Evolutionary conservation across 1,140 invertebrate genomes (phyloP), one percentile per base, ranked within the genome.

Genomic region (Lepidurus arcticus): DNA sequence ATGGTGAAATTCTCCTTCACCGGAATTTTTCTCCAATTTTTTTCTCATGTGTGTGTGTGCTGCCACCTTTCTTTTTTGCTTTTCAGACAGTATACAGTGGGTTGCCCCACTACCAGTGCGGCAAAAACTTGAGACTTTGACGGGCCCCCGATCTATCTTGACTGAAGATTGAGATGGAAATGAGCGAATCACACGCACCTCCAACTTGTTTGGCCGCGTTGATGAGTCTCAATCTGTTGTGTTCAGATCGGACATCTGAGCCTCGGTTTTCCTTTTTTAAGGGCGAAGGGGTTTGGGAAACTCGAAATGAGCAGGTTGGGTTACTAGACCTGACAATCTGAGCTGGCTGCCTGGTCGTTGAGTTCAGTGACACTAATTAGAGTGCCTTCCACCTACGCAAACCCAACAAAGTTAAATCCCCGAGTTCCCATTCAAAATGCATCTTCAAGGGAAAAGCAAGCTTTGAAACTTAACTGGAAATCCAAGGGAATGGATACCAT

Each of bases 291-390:
- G 34, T 34, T 34, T 34, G 34, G 53, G 16, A 16, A 65, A n/a
- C 53, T 13, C 21, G 7, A 65, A 65, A 65, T 65, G 21, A 65
- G 53, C 53, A 16, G 53, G 53, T 65, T 65, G 53, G 53, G 16
- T 65, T 65, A 65, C 21, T 65, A 65, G 53, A 65, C 53, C 53
- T 65, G 53, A 65, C 53, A 65, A 65, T 65, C 53, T 65, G 6
- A 65, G 6, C 53, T 65, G 53, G 21, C 53, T 65, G 53, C 16
- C 16, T 7, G 6, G 16, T 21, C 53, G 8, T 21, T n/a, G 21
- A 65, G 53, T 65, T n/a, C 53, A 21, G 8, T 6, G 45, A 47
- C 45, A 47, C 16, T 47, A 47, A 65, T 21, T 65, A 16, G 16
- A 65, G 53, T 21, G 16, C 53, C 21, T 16, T 65, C 53, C 53